phyloP scores from a whole-genome alignment of 92 coral and sea anemone genomes.

The Umimayanthus chanpuru region DNA sequence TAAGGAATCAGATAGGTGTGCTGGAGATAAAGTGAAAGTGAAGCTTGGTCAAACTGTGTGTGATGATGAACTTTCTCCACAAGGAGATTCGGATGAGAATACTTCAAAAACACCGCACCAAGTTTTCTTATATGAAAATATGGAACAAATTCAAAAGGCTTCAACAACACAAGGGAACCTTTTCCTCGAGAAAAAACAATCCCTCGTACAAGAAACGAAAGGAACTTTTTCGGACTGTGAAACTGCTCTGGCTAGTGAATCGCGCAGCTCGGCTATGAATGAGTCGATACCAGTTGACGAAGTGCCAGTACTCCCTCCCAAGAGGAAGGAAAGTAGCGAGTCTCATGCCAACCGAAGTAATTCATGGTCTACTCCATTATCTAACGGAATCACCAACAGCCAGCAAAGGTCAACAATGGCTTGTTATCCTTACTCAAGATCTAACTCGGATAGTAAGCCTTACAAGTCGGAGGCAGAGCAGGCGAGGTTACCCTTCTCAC shows the following conservation, averaged over 20 bases:
- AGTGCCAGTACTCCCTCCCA: slow-evolving; percentile 28
- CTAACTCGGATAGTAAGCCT: background rate
- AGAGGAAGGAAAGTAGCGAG: slow-evolving; percentile 19
- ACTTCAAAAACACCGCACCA: background rate
- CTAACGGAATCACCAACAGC: background rate
- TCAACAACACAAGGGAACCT: background rate
- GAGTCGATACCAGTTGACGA: slow-evolving; percentile 40
- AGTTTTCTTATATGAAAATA: background rate
- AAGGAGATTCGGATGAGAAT: background rate
- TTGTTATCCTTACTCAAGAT: background rate
- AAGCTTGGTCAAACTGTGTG: background rate
- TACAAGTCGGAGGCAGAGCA: background rate
- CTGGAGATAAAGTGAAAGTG: background rate
- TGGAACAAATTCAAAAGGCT: background rate
- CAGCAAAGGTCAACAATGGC: background rate
- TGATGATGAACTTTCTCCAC: background rate
- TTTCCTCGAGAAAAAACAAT: background rate
- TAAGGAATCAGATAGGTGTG: background rate
- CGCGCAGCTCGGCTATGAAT: slow-evolving; percentile 13
- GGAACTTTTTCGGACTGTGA: background rate
- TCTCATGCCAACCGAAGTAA: background rate
- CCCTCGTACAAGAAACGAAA: background rate
- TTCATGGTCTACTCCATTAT: slow-evolving; percentile 20
- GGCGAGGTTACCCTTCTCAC: slow-evolving; percentile 1
- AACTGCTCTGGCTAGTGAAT: background rate